phyloP scores from a whole-genome alignment of 37 sponge, comb jelly and placozoan genomes.

The Aphrocallistes beatrix region DNA sequence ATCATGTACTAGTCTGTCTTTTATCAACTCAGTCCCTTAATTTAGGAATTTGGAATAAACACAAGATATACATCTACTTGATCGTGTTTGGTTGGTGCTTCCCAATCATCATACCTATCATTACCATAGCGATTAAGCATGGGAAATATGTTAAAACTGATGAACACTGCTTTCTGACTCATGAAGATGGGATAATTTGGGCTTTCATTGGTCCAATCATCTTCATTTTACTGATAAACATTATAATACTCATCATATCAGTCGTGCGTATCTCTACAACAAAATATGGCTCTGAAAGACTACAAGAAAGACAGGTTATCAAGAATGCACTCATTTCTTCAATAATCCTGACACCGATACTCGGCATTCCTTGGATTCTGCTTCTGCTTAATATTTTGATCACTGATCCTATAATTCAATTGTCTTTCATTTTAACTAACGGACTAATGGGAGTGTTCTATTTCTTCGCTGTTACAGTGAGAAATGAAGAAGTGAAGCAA shows the following conservation, averaged over 20 bases:
- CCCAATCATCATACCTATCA: constrained; percentile 8
- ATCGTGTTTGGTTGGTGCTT: not conserved
- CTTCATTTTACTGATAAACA: not conserved
- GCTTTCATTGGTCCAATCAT: not conserved
- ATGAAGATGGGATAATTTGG: constrained; percentile 16
- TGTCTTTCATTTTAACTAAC: not conserved
- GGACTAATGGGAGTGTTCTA: not conserved
- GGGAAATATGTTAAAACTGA: not conserved
- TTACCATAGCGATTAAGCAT: constrained; percentile 7
- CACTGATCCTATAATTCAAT: not conserved
- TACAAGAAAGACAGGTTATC: not conserved
- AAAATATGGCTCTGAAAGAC: not conserved
- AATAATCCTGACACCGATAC: not conserved
- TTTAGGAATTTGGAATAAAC: not conserved
- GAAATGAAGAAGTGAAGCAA: not conserved
- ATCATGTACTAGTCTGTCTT: too few species aligned
- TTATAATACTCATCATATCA: not conserved
- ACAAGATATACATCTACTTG: not conserved
- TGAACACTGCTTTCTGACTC: constrained; percentile 1
- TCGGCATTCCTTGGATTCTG: not conserved
- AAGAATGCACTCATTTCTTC: not conserved
- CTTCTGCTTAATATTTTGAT: not conserved
- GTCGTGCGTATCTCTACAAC: not conserved
- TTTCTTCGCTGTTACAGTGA: not conserved
- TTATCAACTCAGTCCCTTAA: too few species aligned